Base-by-base conservation (phyloP, 2,113 vertebrate species). In the Clarias batrachus region DNA sequence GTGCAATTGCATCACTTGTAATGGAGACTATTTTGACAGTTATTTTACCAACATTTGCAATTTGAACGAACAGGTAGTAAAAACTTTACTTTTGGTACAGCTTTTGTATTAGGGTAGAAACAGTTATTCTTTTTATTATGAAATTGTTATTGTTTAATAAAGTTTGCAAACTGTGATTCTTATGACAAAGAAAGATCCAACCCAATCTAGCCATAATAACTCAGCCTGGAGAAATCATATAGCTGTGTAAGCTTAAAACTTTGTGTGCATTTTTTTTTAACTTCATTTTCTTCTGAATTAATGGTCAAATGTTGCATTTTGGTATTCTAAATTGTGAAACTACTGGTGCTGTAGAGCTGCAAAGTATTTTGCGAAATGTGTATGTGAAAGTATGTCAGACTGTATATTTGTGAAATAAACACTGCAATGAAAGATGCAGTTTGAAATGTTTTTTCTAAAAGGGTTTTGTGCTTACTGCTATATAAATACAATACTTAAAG, bases 301-400 rank as follows among this genome's bases (percentile, higher is more conserved):
- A 27, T 74, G 14, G 71, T 81, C 37, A 57, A 33, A 71, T 65
- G 16, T 30, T 54, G 62, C 14, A 79, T 79, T 48, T 78, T 71
- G 17, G 77, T 23, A 60, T 82, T 81, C n/a, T 33, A 59, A 48
- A 48, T 81, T 23, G 14, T 65, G 80, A 62, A 82, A 85, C 37
- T 65, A 81, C 76, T 73, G 83, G 87, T 91, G 83, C 92, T 92
- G 86, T 90, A 83, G 88, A 27, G 91, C 90, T 90, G 57, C n/a
- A 57, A 82, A 82, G 17, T 90, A 90, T 92, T 92, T 93, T 88
- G 86, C 89, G 82, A 81, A 90, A 70, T 92, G 83, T 91, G 89
- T 57, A 25, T 57, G 77, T 77, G 54, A 90, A 90, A 90, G 87
- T 71, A 71, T 91, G 90, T 86, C 86, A 89, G 88, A 92, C 68